Base-by-base conservation (phyloP, 2,888 invertebrate genomes). In the Megastigmus dorsalis region DNA sequence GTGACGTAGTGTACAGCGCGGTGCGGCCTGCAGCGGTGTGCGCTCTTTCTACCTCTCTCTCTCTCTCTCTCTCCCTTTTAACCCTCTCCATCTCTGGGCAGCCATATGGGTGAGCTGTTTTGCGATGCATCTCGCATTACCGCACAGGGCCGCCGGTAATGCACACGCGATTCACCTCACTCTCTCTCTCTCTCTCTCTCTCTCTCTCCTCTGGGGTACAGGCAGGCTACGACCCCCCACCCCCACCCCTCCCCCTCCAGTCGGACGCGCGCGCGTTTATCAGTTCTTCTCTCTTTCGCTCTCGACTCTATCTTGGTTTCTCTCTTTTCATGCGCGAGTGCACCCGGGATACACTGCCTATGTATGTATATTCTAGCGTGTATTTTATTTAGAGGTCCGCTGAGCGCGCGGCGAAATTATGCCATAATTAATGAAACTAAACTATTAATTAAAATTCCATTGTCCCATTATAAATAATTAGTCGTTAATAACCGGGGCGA, bases 391-490 rank as follows among this genome's bases (percentile, higher is more conserved):
- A 87, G 83, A 20, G 38, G 3, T 7, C 5, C 6, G 33, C 83
- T 79, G n/a, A n/a, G n/a, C 80, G 83, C 84, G 85, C 85, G 82
- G 79, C 82, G 82, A 84, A 86, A 86, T 87, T 85, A 85, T 84
- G 75, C 81, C 81, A 84, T 87, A 85, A 87, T 87, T 85, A 86
- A 87, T 86, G 86, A 85, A 85, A 86, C 86, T 86, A 85, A 88
- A 87, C 87, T 87, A 87, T 88, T 87, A 86, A 86, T 87, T 86
- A 83, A 84, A 86, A 86, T 85, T 85, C 86, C 87, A 87, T 87
- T 86, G 86, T 86, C 84, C 83, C 85, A 86, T 87, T 87, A 86
- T 84, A 86, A 87, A 86, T 87, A 87, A 87, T 87, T 87, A 87
- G 84, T 85, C 83, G 84, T 83, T 86, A 85, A 86, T 87, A 86